phyloP scores from a whole-genome alignment of 2,888 invertebrate genomes.

The Digitonthophagus gazella region DNA sequence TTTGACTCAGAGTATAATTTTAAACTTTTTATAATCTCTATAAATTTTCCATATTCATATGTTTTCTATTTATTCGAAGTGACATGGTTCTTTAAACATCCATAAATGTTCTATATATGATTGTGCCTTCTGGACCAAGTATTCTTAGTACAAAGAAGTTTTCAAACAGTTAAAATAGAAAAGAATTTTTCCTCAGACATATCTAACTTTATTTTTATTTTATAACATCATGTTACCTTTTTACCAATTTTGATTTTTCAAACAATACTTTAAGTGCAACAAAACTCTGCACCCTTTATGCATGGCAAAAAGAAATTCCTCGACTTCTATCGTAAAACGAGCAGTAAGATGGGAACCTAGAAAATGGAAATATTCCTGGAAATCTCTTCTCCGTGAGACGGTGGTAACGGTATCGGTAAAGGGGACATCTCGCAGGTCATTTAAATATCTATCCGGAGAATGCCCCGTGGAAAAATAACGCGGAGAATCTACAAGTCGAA shows the following conservation, averaged over 20 bases:
- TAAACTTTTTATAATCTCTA: not conserved
- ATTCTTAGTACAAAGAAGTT: too few species aligned
- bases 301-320: too few species aligned
- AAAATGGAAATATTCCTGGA: not conserved
- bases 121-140: too few species aligned
- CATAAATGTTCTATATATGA: too few species aligned
- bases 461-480: not conserved
- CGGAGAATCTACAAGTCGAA: not conserved
- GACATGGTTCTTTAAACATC: too few species aligned
- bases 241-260: not conserved
- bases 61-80: too few species aligned
- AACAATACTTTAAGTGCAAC: not conserved
- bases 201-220: too few species aligned
- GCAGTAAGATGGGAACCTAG: not conserved
- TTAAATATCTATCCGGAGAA: not conserved
- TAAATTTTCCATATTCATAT: not conserved
- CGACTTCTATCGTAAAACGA: too few species aligned
- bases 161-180: too few species aligned
- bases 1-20: not conserved
- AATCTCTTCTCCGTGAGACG: not conserved
- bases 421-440: not conserved
- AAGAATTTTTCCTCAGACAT: not conserved
- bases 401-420: not conserved
- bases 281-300: too few species aligned
- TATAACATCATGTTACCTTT: too few species aligned